A percentile compares a stretch with the other conserved stretches of the same genome.
These are phyloP conservation scores for Drosophila tanythrix DNA, from an alignment of 2,888 invertebrate genomes.

Conservation along the genomic window DNA sequence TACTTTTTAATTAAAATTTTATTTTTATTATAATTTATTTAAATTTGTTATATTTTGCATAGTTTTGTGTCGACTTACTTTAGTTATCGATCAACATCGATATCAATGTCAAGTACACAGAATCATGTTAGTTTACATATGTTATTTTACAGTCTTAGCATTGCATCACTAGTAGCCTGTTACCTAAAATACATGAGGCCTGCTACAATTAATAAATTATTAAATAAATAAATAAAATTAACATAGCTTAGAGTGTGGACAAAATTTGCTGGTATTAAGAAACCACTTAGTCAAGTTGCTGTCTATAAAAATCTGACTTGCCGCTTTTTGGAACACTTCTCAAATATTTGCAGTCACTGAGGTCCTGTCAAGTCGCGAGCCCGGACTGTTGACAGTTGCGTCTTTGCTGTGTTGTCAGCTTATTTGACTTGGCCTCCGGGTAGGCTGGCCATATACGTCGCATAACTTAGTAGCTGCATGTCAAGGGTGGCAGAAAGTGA, in stretches of 20 bases:
- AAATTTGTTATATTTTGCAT: too few relatives aligned
- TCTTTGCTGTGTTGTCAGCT: slow-evolving; percentile 63
- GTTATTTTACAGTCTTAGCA: too few relatives aligned
- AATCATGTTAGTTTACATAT: too few relatives aligned
- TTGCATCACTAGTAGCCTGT: too few relatives aligned
- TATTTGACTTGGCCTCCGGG: slow-evolving; percentile 62
- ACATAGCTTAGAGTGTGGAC: neutral
- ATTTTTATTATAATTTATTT: neutral
- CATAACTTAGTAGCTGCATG: slow-evolving; percentile 48
- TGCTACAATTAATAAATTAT: too few relatives aligned
- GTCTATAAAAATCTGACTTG: neutral
- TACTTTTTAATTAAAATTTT: neutral
- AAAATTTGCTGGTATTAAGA: neutral
- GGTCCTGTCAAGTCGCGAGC: slow-evolving; percentile 31
- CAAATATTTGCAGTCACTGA: slow-evolving; percentile 39
- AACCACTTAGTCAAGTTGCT: slow-evolving; percentile 6
- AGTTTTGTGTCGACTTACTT: too few relatives aligned
- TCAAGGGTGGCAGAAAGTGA: slow-evolving; percentile 10
- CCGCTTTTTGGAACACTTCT: slow-evolving; percentile 22
- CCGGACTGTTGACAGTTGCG: slow-evolving; percentile 66
- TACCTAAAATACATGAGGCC: too few relatives aligned
- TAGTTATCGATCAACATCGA: too few relatives aligned
- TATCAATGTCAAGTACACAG: too few relatives aligned
- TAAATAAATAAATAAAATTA: neutral
- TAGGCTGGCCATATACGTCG: slow-evolving; percentile 35